A percentile compares a stretch with the other conserved stretches of the same genome.
Conservation (phyloP, 2,113 vertebrate genomes). For the Daubentonia madagascariensis region DNA sequence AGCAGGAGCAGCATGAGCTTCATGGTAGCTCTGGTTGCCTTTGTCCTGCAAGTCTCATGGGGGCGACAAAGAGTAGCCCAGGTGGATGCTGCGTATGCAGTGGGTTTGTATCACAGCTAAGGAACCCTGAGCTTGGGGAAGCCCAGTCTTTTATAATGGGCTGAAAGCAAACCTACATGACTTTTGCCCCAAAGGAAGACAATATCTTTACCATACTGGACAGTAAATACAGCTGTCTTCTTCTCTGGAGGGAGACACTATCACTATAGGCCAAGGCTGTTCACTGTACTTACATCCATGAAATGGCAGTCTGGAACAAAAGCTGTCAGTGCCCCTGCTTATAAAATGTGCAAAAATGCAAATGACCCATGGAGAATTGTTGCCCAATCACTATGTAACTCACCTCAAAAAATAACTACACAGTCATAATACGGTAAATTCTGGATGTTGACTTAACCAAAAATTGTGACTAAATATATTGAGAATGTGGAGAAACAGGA, state of each 20-base stretch:
- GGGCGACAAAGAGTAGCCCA: not conserved
- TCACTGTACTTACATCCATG: not conserved
- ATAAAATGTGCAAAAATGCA: not conserved
- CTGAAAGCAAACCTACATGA: not conserved
- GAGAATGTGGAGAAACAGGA: not conserved
- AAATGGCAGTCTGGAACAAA: not conserved
- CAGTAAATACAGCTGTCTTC: not conserved
- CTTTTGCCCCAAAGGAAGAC: not conserved
- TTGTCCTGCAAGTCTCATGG: not conserved
- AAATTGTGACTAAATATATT: not conserved
- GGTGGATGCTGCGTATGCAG: too few relatives aligned
- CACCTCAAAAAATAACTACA: not conserved
- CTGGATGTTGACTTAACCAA: not conserved
- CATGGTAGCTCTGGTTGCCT: not conserved
- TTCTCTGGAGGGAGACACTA: not conserved
- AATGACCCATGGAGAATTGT: not conserved
- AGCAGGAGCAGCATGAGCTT: not conserved
- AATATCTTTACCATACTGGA: not conserved
- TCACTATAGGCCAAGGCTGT: not conserved
- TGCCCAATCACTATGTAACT: not conserved
- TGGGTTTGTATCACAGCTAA: not conserved
- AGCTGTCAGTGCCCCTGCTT: not conserved
- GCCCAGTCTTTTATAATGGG: not conserved
- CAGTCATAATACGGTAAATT: not conserved
- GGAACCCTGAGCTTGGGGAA: not conserved